Evolutionary conservation across 2,888 invertebrate species (phyloP).

Genomic region (Cephus rjabovi): DNA sequence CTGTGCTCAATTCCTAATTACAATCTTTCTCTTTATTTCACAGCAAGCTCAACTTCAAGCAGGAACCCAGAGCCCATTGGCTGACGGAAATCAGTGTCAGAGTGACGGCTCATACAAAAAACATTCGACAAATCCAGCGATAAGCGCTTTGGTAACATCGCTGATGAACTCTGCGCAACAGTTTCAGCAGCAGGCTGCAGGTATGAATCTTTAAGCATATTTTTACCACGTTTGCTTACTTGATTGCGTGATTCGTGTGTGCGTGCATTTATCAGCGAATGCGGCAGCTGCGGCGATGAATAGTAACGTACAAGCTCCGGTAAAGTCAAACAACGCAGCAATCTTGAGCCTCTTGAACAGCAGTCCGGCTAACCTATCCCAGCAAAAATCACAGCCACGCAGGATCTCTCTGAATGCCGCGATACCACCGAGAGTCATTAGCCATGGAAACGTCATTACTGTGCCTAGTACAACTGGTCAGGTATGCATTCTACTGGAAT

Average conservation of each 20-base stretch:
- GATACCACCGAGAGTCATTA: slow-evolving; percentile 58
- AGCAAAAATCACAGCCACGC: slow-evolving; percentile 59
- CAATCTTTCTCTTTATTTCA: slow-evolving; percentile 26
- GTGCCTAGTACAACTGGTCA: slow-evolving; percentile 63
- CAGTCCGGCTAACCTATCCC: slow-evolving; percentile 74
- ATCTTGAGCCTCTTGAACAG: slow-evolving; percentile 84
- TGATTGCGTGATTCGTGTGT: too few relatives aligned
- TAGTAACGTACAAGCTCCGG: slow-evolving; percentile 59
- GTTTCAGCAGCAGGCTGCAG: slow-evolving; percentile 76
- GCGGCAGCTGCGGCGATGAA: slow-evolving; percentile 64
- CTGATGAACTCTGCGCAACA: slow-evolving; percentile 87
- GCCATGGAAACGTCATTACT: slow-evolving; percentile 63
- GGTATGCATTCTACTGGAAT: slow-evolving; percentile 29
- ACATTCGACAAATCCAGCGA: slow-evolving; percentile 73
- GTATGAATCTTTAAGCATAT: slow-evolving; percentile 51
- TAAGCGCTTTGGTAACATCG: slow-evolving; percentile 83
- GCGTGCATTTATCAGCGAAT: slow-evolving; percentile 44
- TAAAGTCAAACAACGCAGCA: slow-evolving; percentile 75
- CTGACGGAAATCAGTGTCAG: slow-evolving; percentile 62
- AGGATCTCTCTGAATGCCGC: slow-evolving; percentile 61
- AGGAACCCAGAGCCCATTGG: slow-evolving; percentile 39
- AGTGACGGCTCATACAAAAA: slow-evolving; percentile 70
- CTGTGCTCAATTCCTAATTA: too few relatives aligned
- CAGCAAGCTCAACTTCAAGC: slow-evolving; percentile 79
- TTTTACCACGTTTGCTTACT: neutral